Percentiles rank a stretch among this genome's conserved stretches.
phyloP scores from a whole-genome alignment of 2,888 invertebrate genomes.

The Aspidapion aeneum region DNA sequence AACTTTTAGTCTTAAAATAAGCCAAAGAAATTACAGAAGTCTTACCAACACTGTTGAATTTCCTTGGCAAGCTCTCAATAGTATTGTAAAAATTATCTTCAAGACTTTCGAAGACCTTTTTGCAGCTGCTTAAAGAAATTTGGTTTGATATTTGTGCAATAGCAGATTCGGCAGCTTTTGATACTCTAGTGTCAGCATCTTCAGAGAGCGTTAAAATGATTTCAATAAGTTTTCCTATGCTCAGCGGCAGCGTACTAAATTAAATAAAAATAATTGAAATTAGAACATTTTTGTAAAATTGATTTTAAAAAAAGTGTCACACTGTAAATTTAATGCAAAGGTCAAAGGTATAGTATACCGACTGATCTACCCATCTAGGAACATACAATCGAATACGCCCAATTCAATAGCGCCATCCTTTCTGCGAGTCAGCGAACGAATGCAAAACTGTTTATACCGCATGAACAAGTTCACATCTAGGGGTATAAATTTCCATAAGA shows the following conservation, averaged over 20 bases:
- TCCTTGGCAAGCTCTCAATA: conserved; percentile 61
- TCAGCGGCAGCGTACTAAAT: conserved; percentile 58
- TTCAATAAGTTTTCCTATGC: conserved; percentile 61
- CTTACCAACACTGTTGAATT: conserved; percentile 60
- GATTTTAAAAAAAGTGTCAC: not conserved
- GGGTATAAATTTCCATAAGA: no score
- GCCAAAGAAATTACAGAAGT: no score
- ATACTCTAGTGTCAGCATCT: conserved; percentile 58
- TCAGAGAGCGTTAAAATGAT: conserved; percentile 64
- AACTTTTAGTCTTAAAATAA: no score
- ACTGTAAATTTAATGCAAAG: conserved; percentile 5
- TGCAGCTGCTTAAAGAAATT: conserved; percentile 43
- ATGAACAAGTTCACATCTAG: no score
- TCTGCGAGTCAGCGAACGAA: no score
- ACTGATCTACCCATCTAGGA: no score
- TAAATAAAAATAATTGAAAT: conserved; percentile 11
- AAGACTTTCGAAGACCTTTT: conserved; percentile 52
- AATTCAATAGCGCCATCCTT: no score
- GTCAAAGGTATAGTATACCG: no score
- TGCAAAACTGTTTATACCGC: no score
- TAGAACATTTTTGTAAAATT: conserved; percentile 1
- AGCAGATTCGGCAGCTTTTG: conserved; percentile 43
- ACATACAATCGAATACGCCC: no score
- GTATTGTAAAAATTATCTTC: conserved; percentile 59
- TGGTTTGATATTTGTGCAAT: conserved; percentile 47